Percentiles rank a stretch among this genome's conserved stretches.
Conservation (phyloP, 2,797 vertebrate genomes). For the Syndactyla subalaris region DNA sequence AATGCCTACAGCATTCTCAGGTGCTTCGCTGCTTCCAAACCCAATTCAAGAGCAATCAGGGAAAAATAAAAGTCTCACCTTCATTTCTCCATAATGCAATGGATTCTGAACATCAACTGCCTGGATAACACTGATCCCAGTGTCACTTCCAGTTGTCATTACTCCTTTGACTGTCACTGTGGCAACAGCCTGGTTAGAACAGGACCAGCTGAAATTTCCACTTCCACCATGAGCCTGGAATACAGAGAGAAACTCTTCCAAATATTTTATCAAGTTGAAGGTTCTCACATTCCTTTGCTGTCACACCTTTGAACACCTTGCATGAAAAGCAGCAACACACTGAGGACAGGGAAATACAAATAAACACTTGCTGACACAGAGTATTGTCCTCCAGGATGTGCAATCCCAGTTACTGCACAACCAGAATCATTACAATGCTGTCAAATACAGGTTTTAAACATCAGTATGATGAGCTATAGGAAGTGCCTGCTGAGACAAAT, state of each 20-base stretch:
- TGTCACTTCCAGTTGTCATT: constrained; percentile 89
- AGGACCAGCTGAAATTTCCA: constrained; percentile 94
- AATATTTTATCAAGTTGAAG: neutral
- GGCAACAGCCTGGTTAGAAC: constrained; percentile 86
- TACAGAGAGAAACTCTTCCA: neutral
- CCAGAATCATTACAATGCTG: neutral
- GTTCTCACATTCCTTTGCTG: neutral
- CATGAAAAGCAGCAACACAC: neutral
- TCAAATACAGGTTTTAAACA: neutral
- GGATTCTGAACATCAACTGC: constrained; percentile 89
- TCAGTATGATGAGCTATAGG: neutral
- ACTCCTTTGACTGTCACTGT: constrained; percentile 92
- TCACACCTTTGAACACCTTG: neutral
- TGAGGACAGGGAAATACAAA: neutral
- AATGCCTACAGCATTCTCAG: neutral
- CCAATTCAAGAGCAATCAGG: neutral
- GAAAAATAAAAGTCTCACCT: constrained; percentile 74
- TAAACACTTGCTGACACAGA: neutral
- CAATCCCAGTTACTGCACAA: neutral
- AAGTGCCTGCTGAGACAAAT: neutral
- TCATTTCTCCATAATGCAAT: constrained; percentile 91
- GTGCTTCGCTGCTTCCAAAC: neutral
- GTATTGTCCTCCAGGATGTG: neutral
- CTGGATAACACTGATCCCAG: constrained; percentile 86
- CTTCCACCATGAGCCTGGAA: constrained; percentile 91